Evolutionary conservation across 2,888 invertebrate genomes (phyloP).

Genomic region (Acronicta aceris): DNA sequence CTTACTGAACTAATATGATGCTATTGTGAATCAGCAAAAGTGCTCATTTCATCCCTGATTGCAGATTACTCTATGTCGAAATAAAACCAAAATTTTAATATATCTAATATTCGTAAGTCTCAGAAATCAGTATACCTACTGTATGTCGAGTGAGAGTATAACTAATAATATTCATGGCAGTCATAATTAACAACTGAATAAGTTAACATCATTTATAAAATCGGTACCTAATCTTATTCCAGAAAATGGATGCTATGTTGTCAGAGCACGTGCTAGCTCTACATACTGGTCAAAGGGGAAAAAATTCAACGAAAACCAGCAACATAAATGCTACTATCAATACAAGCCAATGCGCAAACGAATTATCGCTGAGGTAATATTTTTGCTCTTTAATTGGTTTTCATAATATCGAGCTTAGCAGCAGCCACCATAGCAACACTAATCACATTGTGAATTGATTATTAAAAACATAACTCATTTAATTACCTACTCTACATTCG

Average conservation of each 20-base stretch:
- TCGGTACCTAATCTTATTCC: conserved; percentile 46
- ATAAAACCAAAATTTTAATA: too few species aligned
- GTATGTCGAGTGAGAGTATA: too few species aligned
- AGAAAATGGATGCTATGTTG: conserved; percentile 93
- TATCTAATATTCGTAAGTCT: too few species aligned
- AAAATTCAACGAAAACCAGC: conserved; percentile 54
- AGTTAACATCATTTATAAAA: too few species aligned
- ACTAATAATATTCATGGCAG: too few species aligned
- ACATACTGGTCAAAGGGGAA: conserved; percentile 88
- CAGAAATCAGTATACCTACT: too few species aligned
- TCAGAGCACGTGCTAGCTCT: conserved; percentile 95
- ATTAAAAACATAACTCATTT: conserved; percentile 1
- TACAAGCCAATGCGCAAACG: conserved; percentile 74
- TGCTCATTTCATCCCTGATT: too few species aligned
- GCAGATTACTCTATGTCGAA: too few species aligned
- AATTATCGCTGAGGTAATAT: conserved; percentile 72
- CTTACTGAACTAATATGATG: too few species aligned
- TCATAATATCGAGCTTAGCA: neutral
- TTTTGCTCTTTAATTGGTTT: conserved; percentile 18
- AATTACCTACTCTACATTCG: neutral
- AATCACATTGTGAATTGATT: conserved; percentile 29
- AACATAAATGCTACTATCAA: conserved; percentile 66
- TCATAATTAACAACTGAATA: too few species aligned
- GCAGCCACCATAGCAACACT: neutral
- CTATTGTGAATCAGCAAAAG: too few species aligned